phyloP scores from a whole-genome alignment of 2,797 vertebrate species.

The Perodicticus potto region DNA sequence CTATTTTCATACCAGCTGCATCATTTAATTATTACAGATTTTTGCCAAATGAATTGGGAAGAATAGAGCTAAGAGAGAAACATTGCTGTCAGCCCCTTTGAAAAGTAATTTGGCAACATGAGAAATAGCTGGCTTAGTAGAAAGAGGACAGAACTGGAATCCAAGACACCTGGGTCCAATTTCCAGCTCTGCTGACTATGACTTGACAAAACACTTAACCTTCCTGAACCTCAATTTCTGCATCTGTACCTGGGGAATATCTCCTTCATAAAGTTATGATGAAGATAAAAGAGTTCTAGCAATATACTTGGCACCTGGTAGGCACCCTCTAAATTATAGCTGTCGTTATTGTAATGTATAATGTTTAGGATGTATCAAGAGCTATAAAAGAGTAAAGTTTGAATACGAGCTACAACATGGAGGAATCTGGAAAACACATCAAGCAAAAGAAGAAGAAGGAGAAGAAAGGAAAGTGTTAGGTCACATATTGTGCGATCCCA shows the following conservation, averaged over 20 bases:
- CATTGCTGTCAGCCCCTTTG: accelerated
- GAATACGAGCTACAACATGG: not conserved
- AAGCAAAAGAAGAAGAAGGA: not conserved
- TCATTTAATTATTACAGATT: not conserved
- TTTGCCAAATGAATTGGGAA: slow-evolving; percentile 5
- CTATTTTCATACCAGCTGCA: not conserved
- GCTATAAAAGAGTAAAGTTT: not conserved
- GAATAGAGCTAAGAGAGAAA: not conserved
- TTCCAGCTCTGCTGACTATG: not conserved
- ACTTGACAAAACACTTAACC: not conserved
- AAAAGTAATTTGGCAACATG: not conserved
- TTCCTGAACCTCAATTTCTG: not conserved
- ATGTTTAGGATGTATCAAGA: not conserved
- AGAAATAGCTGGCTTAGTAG: not conserved
- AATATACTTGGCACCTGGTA: not conserved
- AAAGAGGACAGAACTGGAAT: not conserved
- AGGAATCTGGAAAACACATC: not conserved
- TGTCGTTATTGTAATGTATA: not conserved
- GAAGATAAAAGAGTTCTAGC: not conserved
- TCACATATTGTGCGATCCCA: not conserved
- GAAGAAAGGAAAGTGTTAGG: not conserved
- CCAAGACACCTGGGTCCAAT: not conserved
- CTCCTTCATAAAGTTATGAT: not conserved
- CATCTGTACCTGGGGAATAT: not conserved
- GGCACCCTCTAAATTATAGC: not conserved